Evolutionary conservation across 2,888 invertebrate species (phyloP), one percentile per base, ranked within the genome.

Genomic region (Brachyptera putata): DNA sequence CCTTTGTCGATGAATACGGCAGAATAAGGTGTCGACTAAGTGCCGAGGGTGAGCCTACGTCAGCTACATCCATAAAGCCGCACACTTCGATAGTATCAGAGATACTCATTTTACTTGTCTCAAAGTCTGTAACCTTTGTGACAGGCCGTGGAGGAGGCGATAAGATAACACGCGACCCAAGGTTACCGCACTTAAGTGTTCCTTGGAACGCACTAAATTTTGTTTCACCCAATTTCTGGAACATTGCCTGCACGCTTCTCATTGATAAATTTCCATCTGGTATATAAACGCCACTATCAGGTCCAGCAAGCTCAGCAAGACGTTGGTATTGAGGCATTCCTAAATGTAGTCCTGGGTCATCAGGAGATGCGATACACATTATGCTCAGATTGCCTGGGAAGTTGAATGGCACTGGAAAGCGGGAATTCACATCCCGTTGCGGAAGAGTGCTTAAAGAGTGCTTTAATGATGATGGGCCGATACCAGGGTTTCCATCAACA

Each of bases 11-110:
- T 16, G 67, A 65, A 16, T 68, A 82, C 0, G 96, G 93, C 65
- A 96, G 79, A 5, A 97, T 84, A 63, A 96, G 79, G 75, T 97
- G 96, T 37, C 95, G 83, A 63, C 95, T 95, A 63, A 94, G 79
- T 1, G 92, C 90, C 71, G 93, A 91, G 1, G 96, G 96, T 61
- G 94, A 95, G 30, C 90, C 90, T 56, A 95, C 84, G 71, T 96
- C 95, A 2, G 86, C 83, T 7, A 93, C 84, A n/a, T 87, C 83
- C 56, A 97, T 76, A 71, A 94, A 96, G 0, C 96, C 96, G 70
- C 91, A 85, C 16, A 96, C 84, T 71, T 90, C 87, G 57, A 96
- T 79, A 56, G 84, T 83, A 61, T 84, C 85, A 0, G 89, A 84
- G 56, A 94, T 78, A 63, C 80, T 82, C 72, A 76, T 81, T 61